phyloP scores from a whole-genome alignment of 2,113 vertebrate species.

The Notechis scutatus region DNA sequence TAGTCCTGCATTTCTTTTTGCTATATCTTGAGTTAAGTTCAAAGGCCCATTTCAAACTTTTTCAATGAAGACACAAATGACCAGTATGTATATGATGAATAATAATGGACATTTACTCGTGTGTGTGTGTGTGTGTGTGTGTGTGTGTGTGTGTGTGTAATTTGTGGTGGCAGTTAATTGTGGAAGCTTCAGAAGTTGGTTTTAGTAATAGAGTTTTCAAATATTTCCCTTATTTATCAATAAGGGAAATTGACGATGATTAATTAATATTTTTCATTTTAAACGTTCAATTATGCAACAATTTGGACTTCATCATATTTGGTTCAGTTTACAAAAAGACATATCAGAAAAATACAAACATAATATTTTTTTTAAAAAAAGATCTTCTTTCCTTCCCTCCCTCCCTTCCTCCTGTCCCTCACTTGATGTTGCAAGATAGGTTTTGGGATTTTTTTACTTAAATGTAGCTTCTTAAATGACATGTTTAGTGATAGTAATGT shows the following conservation, averaged over 20 bases:
- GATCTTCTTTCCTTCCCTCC: background rate
- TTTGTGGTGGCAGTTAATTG: background rate
- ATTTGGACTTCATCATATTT: background rate
- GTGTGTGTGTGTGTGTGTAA: no score
- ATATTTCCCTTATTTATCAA: background rate
- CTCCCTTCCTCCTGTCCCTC: background rate
- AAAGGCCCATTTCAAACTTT: background rate
- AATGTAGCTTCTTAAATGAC: background rate
- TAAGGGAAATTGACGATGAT: background rate
- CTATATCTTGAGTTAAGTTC: background rate
- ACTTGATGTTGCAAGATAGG: background rate
- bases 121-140: no score
- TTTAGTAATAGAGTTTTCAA: background rate
- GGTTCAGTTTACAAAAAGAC: background rate
- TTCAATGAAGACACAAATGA: background rate
- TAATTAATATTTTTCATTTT: background rate
- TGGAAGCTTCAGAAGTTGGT: background rate
- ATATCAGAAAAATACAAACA: background rate
- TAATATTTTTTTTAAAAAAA: background rate
- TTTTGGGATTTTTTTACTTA: background rate
- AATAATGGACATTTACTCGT: no score
- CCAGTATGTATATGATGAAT: background rate
- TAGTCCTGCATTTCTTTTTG: background rate
- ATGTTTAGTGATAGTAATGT: background rate
- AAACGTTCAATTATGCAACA: background rate